Base-by-base conservation (phyloP, 64 coral and sea anemone genomes). In the Stylophora pistillata region DNA sequence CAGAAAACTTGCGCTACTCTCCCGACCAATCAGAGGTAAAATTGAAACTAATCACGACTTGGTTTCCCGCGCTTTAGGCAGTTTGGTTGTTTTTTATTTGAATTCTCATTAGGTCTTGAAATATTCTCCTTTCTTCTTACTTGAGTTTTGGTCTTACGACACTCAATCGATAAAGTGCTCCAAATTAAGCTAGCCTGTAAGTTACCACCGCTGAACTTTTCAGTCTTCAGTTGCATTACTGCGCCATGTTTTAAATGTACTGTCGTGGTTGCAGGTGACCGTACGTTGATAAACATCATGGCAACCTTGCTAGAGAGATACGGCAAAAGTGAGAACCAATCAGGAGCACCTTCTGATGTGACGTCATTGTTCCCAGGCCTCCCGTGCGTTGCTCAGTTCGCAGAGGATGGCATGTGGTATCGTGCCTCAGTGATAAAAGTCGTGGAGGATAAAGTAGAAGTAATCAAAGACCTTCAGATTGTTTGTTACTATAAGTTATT, bases 361-460 rank as follows among this genome's bases (percentile, higher is more conserved):
- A 56, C 85, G 9, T 81, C 76, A 53, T 54, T 93, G 1, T 71
- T 70, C 6, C 76, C 89, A 56, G 81, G 91, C 20, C 80, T 91
- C 25, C 87, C 94, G 10, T 96, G 94, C 73, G 78, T 74, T 81
- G 94, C 94, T n/a, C 81, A 86, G 30, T 96, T 93, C 30, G 26
- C 55, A n/a, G 94, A 93, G 72, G 94, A 96, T 90, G 91, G 87
- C 17, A 93, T 93, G 87, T 96, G 90, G 91, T 96, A 96, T 41
- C 77, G 94, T 29, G 94, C 91, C 13, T 34, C 33, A 18, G 87
- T 96, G 17, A 58, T 77, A 9, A 71, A 41, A 28, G 53, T 90
- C 10, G 79, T 72, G 21, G 57, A 86, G 18, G 89, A 92, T 63
- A 92, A 87, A 81, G 94, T 96, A 12, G 66, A 86, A 87, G 94